A percentile compares a stretch with the other conserved stretches of the same genome.
Evolutionary conservation across 1,140 invertebrate genomes (phyloP).

Genomic region (Drosophila subpulchrella): DNA sequence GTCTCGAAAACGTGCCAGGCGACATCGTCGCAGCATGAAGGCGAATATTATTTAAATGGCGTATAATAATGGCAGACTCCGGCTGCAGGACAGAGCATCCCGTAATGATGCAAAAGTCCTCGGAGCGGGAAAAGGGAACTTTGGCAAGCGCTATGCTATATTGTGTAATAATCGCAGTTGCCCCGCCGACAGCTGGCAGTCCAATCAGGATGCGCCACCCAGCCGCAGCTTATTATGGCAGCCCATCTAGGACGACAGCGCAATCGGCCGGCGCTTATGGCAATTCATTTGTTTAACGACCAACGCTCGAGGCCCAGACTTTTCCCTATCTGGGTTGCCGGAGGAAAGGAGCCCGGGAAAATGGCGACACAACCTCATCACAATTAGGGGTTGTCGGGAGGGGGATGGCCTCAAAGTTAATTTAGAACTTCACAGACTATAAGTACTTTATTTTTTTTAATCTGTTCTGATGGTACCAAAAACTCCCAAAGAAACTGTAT

Average conservation of each 20-base stretch:
- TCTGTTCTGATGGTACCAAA: background rate
- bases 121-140: constrained; percentile 19
- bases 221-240: constrained; percentile 25
- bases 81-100: constrained; percentile 33
- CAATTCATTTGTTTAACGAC: constrained; percentile 85
- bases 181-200: constrained; percentile 44
- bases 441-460: background rate
- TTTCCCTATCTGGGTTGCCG: background rate
- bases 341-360: constrained; percentile 30
- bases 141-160: constrained; percentile 19
- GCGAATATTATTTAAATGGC: constrained; percentile 84
- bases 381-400: constrained; percentile 26
- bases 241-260: constrained; percentile 79
- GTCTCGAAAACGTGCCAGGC: constrained; percentile 62
- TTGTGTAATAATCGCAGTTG: constrained; percentile 21
- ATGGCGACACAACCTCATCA: constrained; percentile 60
- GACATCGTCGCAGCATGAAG: constrained; percentile 69
- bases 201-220: constrained; percentile 40
- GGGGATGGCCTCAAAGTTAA: background rate
- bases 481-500: no score
- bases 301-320: constrained; percentile 28
- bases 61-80: constrained; percentile 83
- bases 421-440: background rate
- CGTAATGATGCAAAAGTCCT: constrained; percentile 84
- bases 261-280: constrained; percentile 82